Evolutionary conservation across 2,888 invertebrate species (phyloP), one percentile per base, ranked within the genome.

Genomic region (Drosophila limbata): DNA sequence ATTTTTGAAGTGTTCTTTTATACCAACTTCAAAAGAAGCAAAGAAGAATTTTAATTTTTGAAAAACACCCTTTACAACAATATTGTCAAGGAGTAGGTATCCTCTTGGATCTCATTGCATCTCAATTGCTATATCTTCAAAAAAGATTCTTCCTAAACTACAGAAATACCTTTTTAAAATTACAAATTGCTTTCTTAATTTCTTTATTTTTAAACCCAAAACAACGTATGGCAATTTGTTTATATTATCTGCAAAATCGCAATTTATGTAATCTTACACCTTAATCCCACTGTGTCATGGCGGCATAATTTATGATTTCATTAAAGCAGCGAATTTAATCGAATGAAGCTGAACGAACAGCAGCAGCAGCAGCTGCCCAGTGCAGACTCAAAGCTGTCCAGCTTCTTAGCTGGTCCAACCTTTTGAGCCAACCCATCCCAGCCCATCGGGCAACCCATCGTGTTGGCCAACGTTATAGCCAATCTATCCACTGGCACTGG

Each of bases 321-420:
- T 86, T 86, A 86, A 89, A 88, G 73, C 65, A 82, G 88, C 82
- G 74, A 80, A 81, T 81, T 84, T 89, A 87, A 85, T 89, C 87
- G 87, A 77, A 57, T 61, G 37, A 50, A 76, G 70, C 78, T 55
- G 62, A 81, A 78, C 57, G 65, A 73, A 76, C 68, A 61, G 52
- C 78, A 57, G 35, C 35, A 57, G 35, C 35, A 56, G 57, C 78
- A 71, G 62, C 68, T 48, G 48, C 48, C 31, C 63, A 63, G 52
- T 39, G 47, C 53, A 39, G 35, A 17, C 35, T 35, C 39, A 57
- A 44, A 45, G 39, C 37, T 60, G 25, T 44, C 51, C 71, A 59
- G 72, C 72, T 60, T 75, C 77, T 65, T 70, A 17, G 59, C 57
- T 35, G 56, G 51, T 13, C 35, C 11, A 59, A 40, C 19, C 71